Conservation (phyloP, 2,113 vertebrate genomes). For the Halcyon malimbica region DNA sequence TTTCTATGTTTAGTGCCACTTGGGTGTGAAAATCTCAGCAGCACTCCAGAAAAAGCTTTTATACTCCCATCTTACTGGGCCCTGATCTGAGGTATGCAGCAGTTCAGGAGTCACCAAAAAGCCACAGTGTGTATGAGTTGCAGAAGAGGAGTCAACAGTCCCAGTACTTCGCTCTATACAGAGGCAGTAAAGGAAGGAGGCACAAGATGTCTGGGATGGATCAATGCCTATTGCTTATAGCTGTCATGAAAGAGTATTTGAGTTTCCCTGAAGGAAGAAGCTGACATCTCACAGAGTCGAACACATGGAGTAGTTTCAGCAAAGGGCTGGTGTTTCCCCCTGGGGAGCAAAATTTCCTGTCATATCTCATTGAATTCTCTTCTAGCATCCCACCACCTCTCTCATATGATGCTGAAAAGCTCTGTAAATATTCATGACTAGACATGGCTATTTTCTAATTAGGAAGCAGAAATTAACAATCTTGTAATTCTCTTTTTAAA, state of each 20-base stretch:
- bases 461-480: neutral
- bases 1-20: neutral
- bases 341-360: neutral
- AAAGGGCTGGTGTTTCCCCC: neutral
- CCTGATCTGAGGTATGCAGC: neutral
- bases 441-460: neutral
- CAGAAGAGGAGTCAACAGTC: neutral
- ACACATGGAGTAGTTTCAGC: neutral
- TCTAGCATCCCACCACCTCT: neutral
- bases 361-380: neutral
- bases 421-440: neutral
- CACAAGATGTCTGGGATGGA: neutral
- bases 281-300: neutral
- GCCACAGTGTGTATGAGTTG: neutral
- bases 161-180: neutral
- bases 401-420: neutral
- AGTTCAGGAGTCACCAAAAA: neutral
- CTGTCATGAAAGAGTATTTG: neutral
- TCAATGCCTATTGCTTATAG: neutral
- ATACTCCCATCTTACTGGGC: neutral
- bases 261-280: neutral
- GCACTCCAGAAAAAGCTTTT: neutral
- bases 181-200: neutral
- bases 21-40: neutral
- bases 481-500: constrained; percentile 36